phyloP scores from a whole-genome alignment of 2,888 invertebrate genomes.

The Prosopocoilus inquinatus region DNA sequence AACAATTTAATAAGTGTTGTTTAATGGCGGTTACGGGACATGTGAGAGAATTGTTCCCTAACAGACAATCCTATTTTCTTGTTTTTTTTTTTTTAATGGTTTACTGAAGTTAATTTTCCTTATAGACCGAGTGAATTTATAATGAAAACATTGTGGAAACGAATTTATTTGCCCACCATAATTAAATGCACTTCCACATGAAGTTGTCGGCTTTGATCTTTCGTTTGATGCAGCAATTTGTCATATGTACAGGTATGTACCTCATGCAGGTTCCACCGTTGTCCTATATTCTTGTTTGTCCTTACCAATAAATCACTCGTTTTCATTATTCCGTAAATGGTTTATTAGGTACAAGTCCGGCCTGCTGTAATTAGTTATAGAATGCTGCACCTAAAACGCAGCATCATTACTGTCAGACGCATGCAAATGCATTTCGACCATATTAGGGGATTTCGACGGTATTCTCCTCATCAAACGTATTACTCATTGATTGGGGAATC shows the following conservation, averaged over 20 bases:
- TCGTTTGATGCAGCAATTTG: background rate
- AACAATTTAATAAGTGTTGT: too few relatives aligned
- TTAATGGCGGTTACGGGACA: too few relatives aligned
- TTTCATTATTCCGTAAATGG: slow-evolving; percentile 18
- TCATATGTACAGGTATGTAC: too few relatives aligned
- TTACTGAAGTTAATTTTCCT: background rate
- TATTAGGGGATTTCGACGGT: background rate
- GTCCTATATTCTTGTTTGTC: background rate
- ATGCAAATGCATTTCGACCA: slow-evolving; percentile 2
- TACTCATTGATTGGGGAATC: slow-evolving; percentile 1
- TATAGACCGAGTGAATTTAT: too few relatives aligned
- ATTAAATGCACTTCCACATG: too few relatives aligned
- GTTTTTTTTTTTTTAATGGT: too few relatives aligned
- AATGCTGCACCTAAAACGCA: slow-evolving; percentile 6
- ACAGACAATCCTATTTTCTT: too few relatives aligned
- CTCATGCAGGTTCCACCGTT: too few relatives aligned
- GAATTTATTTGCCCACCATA: too few relatives aligned
- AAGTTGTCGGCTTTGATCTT: background rate
- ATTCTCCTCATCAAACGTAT: background rate
- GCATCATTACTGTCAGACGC: slow-evolving; percentile 7
- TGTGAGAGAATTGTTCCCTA: too few relatives aligned
- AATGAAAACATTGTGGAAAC: too few relatives aligned
- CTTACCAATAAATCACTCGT: slow-evolving; percentile 13
- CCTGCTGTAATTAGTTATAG: slow-evolving; percentile 15
- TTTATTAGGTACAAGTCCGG: slow-evolving; percentile 17